Percentiles rank a stretch among this genome's conserved stretches.
Conservation (phyloP, 2,888 invertebrate genomes). For the Barypeithes pellucidus region DNA sequence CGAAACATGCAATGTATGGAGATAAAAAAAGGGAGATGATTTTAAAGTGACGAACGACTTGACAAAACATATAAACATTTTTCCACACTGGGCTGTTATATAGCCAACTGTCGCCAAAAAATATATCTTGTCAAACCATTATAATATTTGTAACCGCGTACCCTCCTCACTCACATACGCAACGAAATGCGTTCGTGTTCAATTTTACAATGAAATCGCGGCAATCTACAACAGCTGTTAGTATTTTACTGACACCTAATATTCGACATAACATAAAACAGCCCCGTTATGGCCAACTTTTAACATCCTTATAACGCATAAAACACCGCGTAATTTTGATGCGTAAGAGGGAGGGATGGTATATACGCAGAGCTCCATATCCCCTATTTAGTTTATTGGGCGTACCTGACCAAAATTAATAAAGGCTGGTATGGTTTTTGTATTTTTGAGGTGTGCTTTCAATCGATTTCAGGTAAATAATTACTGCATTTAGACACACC, state of each 20-base stretch:
- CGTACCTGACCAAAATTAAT: conserved; percentile 46
- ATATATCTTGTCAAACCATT: conserved; percentile 40
- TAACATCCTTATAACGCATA: conserved; percentile 63
- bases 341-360: conserved; percentile 39
- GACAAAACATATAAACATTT: no score
- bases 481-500: no score
- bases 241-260: conserved; percentile 49
- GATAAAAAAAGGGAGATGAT: no score
- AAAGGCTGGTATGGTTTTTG: background rate
- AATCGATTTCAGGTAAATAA: background rate
- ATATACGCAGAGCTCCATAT: conserved; percentile 23
- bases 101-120: conserved; percentile 39
- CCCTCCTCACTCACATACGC: conserved; percentile 40
- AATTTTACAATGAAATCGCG: conserved; percentile 51
- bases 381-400: conserved; percentile 46
- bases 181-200: conserved; percentile 35
- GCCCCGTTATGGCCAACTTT: conserved; percentile 56
- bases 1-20: no score
- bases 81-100: background rate
- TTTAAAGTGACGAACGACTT: no score
- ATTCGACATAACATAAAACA: conserved; percentile 52
- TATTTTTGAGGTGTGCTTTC: background rate
- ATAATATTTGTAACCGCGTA: conserved; percentile 34
- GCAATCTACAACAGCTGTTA: conserved; percentile 50
- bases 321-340: conserved; percentile 53